Percentiles rank a stretch among this genome's conserved stretches.
Conservation (phyloP, 2,113 vertebrate species). For the Planiliza haematocheilus region DNA sequence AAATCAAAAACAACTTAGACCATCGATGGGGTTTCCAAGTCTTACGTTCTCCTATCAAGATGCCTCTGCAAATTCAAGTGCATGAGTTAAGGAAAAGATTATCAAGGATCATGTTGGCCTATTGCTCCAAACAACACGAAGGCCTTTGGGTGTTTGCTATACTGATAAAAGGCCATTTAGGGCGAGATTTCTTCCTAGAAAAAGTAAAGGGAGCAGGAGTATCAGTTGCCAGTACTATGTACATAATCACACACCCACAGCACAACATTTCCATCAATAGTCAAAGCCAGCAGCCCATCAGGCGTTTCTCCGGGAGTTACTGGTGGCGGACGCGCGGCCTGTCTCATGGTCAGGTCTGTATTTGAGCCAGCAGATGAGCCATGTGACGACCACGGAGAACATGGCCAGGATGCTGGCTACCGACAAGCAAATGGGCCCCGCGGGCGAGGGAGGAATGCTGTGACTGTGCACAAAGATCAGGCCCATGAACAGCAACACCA, state of each 20-base stretch:
- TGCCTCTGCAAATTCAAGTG: conserved; percentile 53
- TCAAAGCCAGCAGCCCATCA: conserved; percentile 52
- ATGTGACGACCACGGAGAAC: conserved; percentile 93
- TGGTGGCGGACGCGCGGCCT: conserved; percentile 74
- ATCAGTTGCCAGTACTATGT: conserved; percentile 53
- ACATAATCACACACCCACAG: conserved; percentile 46
- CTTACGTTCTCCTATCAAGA: conserved; percentile 20
- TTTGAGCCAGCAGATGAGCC: conserved; percentile 94
- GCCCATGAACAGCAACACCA: conserved; percentile 93
- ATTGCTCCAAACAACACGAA: conserved; percentile 70
- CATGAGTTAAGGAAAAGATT: conserved; percentile 34
- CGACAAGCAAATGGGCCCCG: conserved; percentile 92
- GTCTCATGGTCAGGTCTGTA: conserved; percentile 89
- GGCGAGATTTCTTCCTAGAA: conserved; percentile 62
- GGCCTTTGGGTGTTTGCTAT: conserved; percentile 77
- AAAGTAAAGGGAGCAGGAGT: conserved; percentile 68
- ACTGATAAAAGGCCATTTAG: conserved; percentile 72
- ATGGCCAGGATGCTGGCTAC: conserved; percentile 94
- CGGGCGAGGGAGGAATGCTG: conserved; percentile 88
- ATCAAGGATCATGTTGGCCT: conserved; percentile 62
- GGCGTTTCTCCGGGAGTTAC: conserved; percentile 83
- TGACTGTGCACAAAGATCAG: conserved; percentile 95
- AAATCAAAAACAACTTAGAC: conserved; percentile 32
- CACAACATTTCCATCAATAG: conserved; percentile 19
- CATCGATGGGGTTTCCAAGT: conserved; percentile 20